Conservation (phyloP, 2,888 invertebrate genomes). For the Drosophila hawaiiensis region DNA sequence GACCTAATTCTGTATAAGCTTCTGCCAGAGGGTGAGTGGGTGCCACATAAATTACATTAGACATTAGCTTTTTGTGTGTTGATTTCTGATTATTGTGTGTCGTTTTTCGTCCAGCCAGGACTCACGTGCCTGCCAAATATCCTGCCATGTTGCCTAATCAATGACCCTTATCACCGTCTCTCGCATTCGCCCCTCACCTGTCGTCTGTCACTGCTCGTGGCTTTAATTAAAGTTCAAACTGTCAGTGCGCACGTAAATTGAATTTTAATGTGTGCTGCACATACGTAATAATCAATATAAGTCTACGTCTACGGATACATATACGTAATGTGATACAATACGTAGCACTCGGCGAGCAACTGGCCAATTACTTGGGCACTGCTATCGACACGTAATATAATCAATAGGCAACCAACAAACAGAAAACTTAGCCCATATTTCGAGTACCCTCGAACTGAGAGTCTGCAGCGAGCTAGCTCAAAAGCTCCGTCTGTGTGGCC, state of each 20-base stretch:
- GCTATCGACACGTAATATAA: slow-evolving; percentile 49
- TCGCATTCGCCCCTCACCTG: slow-evolving; percentile 13
- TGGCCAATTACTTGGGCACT: slow-evolving; percentile 21
- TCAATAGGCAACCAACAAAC: slow-evolving; percentile 58
- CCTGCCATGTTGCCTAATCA: slow-evolving; percentile 59
- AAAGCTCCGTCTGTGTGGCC: slow-evolving; percentile 45
- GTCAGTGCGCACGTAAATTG: slow-evolving; percentile 68
- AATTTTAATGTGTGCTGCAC: slow-evolving; percentile 65
- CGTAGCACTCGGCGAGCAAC: neutral
- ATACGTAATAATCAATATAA: slow-evolving; percentile 43
- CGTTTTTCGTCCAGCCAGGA: slow-evolving; percentile 12
- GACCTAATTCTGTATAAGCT: slow-evolving; percentile 40
- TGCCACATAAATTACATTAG: slow-evolving; percentile 60
- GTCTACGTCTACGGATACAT: neutral
- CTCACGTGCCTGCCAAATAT: slow-evolving; percentile 58
- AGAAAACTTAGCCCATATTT: slow-evolving; percentile 62
- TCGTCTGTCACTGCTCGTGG: slow-evolving; percentile 33
- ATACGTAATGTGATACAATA: slow-evolving; percentile 10
- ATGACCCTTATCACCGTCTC: slow-evolving; percentile 63
- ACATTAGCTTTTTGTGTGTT: slow-evolving; percentile 50
- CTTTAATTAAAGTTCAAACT: slow-evolving; percentile 73
- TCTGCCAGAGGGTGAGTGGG: slow-evolving; percentile 13
- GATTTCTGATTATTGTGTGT: slow-evolving; percentile 58
- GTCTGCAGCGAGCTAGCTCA: neutral
- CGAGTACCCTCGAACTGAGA: slow-evolving; percentile 17